Conservation (phyloP, 2,113 vertebrate species). For the Bambusicola thoracicus region DNA sequence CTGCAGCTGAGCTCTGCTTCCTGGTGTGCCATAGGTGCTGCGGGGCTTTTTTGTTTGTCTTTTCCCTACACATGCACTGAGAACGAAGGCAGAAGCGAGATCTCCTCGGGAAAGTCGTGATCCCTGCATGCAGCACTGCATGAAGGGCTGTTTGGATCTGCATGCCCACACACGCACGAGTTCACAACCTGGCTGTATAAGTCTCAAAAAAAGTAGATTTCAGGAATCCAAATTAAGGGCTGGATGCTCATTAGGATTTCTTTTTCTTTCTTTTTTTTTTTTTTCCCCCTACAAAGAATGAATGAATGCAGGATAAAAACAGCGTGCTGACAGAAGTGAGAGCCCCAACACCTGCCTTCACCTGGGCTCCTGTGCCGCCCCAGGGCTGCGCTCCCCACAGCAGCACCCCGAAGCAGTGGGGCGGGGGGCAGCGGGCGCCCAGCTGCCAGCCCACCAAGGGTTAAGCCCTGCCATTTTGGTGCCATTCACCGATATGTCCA, state of each 20-base stretch:
- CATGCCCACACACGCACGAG: rapidly evolving
- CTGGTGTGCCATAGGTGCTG: rapidly evolving
- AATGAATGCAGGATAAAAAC: background rate
- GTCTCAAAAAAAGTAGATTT: background rate
- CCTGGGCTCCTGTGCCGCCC: background rate
- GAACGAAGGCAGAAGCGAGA: rapidly evolving
- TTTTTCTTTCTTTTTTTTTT: background rate
- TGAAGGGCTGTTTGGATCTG: rapidly evolving
- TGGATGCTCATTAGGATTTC: background rate
- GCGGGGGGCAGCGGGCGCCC: background rate
- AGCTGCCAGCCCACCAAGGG: constrained; percentile 79
- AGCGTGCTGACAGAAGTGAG: background rate
- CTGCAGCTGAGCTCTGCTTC: background rate
- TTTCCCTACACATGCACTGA: background rate
- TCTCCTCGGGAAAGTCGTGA: background rate
- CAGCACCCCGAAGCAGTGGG: background rate
- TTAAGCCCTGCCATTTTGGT: constrained; percentile 94
- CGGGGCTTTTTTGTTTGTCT: no score
- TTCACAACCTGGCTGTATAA: rapidly evolving
- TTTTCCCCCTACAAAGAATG: background rate
- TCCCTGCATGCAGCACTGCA: rapidly evolving
- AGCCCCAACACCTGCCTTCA: background rate
- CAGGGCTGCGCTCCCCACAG: background rate
- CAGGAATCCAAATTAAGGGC: background rate
- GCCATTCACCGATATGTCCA: constrained; percentile 90